These are phyloP conservation scores for Xestia xanthographa DNA, from an alignment of 2,888 invertebrate species.

Conservation along the genomic window DNA sequence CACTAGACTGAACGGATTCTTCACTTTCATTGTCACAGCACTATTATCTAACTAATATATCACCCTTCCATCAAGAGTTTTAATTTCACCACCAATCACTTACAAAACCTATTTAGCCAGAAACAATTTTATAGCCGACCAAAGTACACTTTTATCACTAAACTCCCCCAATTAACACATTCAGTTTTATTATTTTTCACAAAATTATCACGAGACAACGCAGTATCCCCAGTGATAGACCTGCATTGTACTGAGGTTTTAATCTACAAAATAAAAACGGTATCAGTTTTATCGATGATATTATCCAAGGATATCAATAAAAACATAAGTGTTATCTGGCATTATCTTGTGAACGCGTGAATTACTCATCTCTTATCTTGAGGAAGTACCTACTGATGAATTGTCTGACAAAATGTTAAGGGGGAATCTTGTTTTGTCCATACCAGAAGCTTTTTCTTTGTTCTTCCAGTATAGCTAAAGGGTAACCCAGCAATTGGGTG, in stretches of 20 bases:
- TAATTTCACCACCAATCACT: not conserved
- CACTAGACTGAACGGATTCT: conserved; percentile 54
- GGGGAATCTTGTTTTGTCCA: not conserved
- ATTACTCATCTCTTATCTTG: conserved; percentile 40
- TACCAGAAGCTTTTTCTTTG: not conserved
- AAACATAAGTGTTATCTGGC: conserved; percentile 39
- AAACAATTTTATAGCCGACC: not conserved
- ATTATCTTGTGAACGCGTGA: conserved; percentile 14
- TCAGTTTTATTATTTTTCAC: not conserved
- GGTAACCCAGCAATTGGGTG: not conserved
- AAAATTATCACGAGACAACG: not conserved
- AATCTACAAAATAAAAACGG: conserved; percentile 45
- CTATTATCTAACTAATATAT: conserved; percentile 5
- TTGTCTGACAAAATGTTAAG: not conserved
- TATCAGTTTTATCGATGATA: conserved; percentile 54
- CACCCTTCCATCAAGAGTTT: not conserved
- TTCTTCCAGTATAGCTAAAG: not conserved
- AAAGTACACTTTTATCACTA: conserved; percentile 7
- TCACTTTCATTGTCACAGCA: conserved; percentile 61
- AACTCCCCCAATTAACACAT: not conserved
- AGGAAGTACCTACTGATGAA: conserved; percentile 35
- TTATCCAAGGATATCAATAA: conserved; percentile 60
- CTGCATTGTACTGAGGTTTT: conserved; percentile 43
- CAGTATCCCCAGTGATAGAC: conserved; percentile 9
- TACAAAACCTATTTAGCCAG: not conserved